These are phyloP conservation scores for Octodonta nipae DNA, from an alignment of 2,888 invertebrate genomes.

Conservation along the genomic window DNA sequence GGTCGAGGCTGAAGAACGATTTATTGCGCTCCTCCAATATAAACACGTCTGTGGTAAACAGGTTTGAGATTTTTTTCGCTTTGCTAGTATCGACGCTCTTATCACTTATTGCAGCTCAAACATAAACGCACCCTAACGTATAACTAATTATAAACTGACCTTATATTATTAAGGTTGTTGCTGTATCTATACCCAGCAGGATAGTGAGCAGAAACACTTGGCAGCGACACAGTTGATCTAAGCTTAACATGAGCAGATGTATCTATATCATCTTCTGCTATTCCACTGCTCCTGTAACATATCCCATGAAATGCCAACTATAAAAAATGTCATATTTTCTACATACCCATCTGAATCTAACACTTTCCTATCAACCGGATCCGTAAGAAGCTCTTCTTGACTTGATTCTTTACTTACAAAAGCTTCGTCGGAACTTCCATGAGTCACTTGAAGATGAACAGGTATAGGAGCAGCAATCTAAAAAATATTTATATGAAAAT, in stretches of 20 bases:
- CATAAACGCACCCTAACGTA: too few species aligned
- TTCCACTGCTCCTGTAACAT: slow-evolving; percentile 42
- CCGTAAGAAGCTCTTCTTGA: slow-evolving; percentile 36
- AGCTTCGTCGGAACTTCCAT: slow-evolving; percentile 38
- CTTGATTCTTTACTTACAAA: slow-evolving; percentile 41
- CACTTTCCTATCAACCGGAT: slow-evolving; percentile 14
- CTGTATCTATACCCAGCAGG: slow-evolving; percentile 16
- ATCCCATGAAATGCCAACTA: too few species aligned
- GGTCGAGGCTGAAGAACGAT: too few species aligned
- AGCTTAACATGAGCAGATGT: slow-evolving; percentile 24
- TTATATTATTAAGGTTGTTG: slow-evolving; percentile 14
- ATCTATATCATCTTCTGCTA: slow-evolving; percentile 43
- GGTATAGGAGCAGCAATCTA: slow-evolving; percentile 30
- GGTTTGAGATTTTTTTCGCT: too few species aligned
- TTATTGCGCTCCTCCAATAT: too few species aligned
- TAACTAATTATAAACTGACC: slow-evolving; percentile 12
- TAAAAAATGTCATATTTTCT: slow-evolving; percentile 7
- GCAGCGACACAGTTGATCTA: slow-evolving; percentile 37
- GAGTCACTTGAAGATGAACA: slow-evolving; percentile 29
- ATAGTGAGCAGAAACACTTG: slow-evolving; percentile 27
- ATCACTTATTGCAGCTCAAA: too few species aligned
- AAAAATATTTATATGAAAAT: background rate
- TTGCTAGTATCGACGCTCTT: too few species aligned
- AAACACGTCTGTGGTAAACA: too few species aligned
- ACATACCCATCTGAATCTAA: slow-evolving; percentile 35